phyloP scores from a whole-genome alignment of 2,888 invertebrate genomes.

The Caenorhabditis uteleia region DNA sequence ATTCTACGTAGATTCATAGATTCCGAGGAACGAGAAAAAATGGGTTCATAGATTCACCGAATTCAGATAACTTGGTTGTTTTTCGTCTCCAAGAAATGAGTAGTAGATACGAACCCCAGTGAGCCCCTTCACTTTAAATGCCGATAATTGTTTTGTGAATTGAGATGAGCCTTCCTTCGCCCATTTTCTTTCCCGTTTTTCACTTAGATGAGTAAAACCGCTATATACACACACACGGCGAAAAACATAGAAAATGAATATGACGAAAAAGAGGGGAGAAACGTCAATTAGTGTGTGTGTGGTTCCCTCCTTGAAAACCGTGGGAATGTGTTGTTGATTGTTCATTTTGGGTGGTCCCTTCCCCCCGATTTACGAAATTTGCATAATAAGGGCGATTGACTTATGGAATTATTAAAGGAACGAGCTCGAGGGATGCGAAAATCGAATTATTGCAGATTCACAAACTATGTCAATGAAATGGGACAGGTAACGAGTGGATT shows the following conservation, averaged over 20 bases:
- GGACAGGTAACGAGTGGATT: constrained; percentile 49
- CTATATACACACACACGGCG: constrained; percentile 1
- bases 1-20: no score
- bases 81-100: no score
- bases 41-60: no score
- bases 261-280: constrained; percentile 8
- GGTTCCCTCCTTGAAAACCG: constrained; percentile 20
- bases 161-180: constrained; percentile 8
- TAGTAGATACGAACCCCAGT: no score
- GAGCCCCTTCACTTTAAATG: neutral
- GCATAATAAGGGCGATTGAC: neutral
- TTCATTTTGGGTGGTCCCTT: no score
- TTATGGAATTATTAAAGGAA: neutral
- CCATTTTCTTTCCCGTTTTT: constrained; percentile 5
- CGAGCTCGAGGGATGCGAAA: neutral
- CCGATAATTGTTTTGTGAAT: constrained; percentile 3
- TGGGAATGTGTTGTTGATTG: constrained; percentile 10
- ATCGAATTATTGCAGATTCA: constrained; percentile 61
- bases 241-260: neutral
- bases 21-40: no score
- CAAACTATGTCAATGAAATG: constrained; percentile 70
- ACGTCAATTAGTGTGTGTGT: constrained; percentile 37
- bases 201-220: constrained; percentile 17
- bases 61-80: no score
- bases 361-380: constrained; percentile 1